phyloP scores from a whole-genome alignment of 2,888 invertebrate genomes.

The Polydrusus tereticollis region DNA sequence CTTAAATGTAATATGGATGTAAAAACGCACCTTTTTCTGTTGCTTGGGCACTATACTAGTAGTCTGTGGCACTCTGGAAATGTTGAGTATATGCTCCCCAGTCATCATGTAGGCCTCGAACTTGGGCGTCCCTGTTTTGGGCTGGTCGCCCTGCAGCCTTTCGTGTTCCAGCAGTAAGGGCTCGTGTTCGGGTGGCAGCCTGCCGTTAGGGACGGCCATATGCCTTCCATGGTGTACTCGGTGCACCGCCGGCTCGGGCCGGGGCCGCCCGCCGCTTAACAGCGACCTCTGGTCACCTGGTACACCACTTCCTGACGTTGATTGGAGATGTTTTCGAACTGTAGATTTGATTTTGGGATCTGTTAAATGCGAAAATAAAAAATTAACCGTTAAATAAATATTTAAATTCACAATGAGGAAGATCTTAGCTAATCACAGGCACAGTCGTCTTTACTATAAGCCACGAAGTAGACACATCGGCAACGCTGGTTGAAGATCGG shows the following conservation, averaged over 20 bases:
- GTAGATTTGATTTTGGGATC: slow-evolving; percentile 91
- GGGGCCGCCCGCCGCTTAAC: slow-evolving; percentile 54
- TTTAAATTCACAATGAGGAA: too few relatives aligned
- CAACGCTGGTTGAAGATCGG: too few relatives aligned
- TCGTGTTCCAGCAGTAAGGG: slow-evolving; percentile 54
- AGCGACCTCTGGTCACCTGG: slow-evolving; percentile 39
- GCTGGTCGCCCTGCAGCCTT: slow-evolving; percentile 51
- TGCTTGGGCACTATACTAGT: slow-evolving; percentile 74
- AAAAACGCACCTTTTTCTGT: slow-evolving; percentile 69
- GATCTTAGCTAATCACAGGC: too few relatives aligned
- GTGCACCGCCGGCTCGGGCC: slow-evolving; percentile 66
- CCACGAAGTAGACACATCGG: too few relatives aligned
- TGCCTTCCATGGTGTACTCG: slow-evolving; percentile 58
- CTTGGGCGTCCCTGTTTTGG: slow-evolving; percentile 67
- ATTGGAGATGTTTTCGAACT: slow-evolving; percentile 79
- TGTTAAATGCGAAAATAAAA: slow-evolving; percentile 60
- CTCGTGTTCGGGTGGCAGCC: slow-evolving; percentile 63
- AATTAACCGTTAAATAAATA: not conserved
- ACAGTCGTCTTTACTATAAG: too few relatives aligned
- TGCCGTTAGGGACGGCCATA: slow-evolving; percentile 69
- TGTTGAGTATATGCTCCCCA: slow-evolving; percentile 94
- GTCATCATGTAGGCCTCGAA: slow-evolving; percentile 99
- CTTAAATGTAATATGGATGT: not conserved
- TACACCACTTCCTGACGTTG: slow-evolving; percentile 67
- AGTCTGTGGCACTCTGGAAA: slow-evolving; percentile 84